Base-by-base conservation (phyloP, 2,113 vertebrate species). In the Tragelaphus buxtoni region DNA sequence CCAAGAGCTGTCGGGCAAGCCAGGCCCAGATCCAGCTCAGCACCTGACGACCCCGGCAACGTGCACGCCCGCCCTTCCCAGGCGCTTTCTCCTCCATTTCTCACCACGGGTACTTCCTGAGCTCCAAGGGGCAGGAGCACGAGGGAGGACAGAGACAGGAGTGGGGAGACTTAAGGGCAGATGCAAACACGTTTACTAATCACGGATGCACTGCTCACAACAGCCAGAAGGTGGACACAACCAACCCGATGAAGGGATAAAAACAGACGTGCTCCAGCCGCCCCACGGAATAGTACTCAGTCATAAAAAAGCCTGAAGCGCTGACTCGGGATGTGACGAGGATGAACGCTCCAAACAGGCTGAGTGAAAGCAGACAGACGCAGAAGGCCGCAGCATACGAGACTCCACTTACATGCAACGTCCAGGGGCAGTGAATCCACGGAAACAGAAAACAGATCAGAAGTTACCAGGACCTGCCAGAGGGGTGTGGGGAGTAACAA, bases 261-360 rank as follows among this genome's bases (percentile, higher is more conserved):
- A 39, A 12, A 39, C n/a, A 39, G 65, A 39, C 2, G 5, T 22
- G 51, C 20, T 22, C 42, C 16, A 4, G 32, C 35, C 2, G 0
- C 0, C 7, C 84, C 42, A 12, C 9, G 51, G 63, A 83, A 8
- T n/a, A 63, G 28, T 30, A 4, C n/a, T 51, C 88, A 39, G 45
- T 11, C 45, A 42, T 32, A 24, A 42, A 53, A 32, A 53, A 42
- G 72, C 63, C 51, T 6, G n/a, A 30, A 7, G n/a, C 47, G 2
- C 24, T 14, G 76, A 53, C n/a, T 22, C 7, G 14, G 0, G 8
- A 47, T n/a, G 32, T 28, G 24, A 17, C 3, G 0, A 9, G 55
- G 69, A 53, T 5, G 18, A 9, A 26, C 45, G n/a, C 17, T 72
- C 9, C 35, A 0, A 56, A 72, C 0, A 6, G 3, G 65, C 47